Evolutionary conservation across 2,797 vertebrate species (phyloP).

Genomic region (Podarcis siculus): DNA sequence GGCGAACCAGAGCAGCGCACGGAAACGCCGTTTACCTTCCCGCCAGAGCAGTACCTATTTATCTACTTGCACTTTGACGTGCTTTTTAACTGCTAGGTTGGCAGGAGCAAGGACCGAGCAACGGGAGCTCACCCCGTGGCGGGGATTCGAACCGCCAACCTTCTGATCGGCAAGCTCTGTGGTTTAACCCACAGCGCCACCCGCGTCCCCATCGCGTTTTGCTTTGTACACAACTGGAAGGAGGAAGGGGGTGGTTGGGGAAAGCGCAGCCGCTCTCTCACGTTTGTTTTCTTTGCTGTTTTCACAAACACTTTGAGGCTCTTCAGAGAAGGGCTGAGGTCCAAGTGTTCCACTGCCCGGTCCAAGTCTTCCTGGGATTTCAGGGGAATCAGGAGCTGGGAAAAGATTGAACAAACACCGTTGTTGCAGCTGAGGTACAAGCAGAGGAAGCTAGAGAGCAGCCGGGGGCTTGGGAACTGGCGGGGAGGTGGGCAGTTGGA

Average conservation of each 20-base stretch:
- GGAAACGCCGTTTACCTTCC: no score
- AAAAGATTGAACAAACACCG: slow-evolving; percentile 62
- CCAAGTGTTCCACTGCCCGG: slow-evolving; percentile 82
- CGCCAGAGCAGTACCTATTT: no score
- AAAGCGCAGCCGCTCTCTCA: slow-evolving; percentile 65
- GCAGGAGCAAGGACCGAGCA: no score
- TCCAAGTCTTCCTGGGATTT: slow-evolving; percentile 94
- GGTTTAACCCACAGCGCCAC: no score
- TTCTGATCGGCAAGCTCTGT: no score
- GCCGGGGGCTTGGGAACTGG: slow-evolving; percentile 33
- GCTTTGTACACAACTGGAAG: neutral
- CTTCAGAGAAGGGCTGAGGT: slow-evolving; percentile 82
- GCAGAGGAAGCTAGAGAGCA: slow-evolving; percentile 48
- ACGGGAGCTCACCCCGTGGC: no score
- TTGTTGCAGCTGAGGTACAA: slow-evolving; percentile 47
- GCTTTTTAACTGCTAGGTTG: no score
- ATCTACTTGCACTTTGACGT: no score
- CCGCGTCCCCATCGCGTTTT: neutral
- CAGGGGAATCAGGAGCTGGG: slow-evolving; percentile 85
- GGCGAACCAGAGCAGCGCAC: no score
- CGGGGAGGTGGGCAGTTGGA: neutral
- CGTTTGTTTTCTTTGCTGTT: slow-evolving; percentile 88
- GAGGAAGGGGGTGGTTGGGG: neutral
- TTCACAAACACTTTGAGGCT: slow-evolving; percentile 87
- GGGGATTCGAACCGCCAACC: no score